These are phyloP conservation scores for Hydrolagus colliei DNA, from an alignment of 2,797 vertebrate species.

Conservation along the genomic window DNA sequence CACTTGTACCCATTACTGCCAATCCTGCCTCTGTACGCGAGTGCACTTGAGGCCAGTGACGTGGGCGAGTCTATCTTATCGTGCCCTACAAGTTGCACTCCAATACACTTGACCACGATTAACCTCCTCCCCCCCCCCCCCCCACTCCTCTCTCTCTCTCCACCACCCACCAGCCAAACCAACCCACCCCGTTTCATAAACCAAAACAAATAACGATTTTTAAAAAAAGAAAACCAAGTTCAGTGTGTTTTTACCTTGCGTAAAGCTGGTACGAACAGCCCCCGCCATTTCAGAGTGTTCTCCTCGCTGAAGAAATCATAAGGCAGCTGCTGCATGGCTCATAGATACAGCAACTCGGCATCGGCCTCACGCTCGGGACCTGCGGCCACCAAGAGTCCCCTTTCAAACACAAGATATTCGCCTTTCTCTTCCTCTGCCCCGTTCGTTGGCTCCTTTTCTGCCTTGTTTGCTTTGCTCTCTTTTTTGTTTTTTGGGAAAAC, in stretches of 20 bases:
- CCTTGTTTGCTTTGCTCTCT: too few species aligned
- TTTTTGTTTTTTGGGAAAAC: too few species aligned
- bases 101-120: background rate
- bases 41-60: background rate
- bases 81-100: background rate
- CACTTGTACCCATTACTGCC: background rate
- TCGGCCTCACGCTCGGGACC: constrained; percentile 53
- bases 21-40: background rate
- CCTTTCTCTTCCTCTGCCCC: too few species aligned
- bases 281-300: constrained; percentile 91
- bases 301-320: constrained; percentile 95
- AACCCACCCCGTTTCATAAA: too few species aligned
- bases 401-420: too few species aligned
- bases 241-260: constrained; percentile 67
- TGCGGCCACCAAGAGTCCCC: too few species aligned
- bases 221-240: background rate
- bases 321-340: constrained; percentile 80
- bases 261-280: constrained; percentile 85
- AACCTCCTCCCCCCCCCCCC: background rate
- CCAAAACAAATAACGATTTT: too few species aligned
- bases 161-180: background rate
- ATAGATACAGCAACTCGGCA: constrained; percentile 59
- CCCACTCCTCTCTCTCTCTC: background rate
- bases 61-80: background rate
- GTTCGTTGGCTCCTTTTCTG: too few species aligned